These are phyloP conservation scores for Drosophila takahashii DNA, from an alignment of 1,140 invertebrate species.

Conservation along the genomic window DNA sequence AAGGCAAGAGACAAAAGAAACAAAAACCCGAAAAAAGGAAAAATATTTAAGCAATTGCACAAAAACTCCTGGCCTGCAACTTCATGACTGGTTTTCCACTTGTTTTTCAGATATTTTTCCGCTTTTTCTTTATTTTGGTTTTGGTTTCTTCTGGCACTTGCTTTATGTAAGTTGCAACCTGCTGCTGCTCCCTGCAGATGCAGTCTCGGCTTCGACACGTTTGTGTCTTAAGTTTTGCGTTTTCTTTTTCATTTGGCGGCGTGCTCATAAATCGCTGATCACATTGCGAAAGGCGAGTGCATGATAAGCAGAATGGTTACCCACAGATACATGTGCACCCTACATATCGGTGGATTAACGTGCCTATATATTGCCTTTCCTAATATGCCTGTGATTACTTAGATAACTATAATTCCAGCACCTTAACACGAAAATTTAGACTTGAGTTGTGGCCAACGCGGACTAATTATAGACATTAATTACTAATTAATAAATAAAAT, in stretches of 20 bases:
- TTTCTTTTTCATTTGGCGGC: constrained; percentile 54
- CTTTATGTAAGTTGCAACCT: constrained; percentile 70
- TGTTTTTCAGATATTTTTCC: constrained; percentile 16
- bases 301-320: constrained; percentile 68
- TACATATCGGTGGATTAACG: background rate
- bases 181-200: constrained; percentile 14
- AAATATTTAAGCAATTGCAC: constrained; percentile 40
- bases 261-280: constrained; percentile 28
- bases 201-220: constrained; percentile 47
- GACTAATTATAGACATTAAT: too few species aligned
- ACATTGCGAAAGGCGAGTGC: constrained; percentile 53
- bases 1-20: constrained; percentile 23
- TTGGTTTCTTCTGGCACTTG: constrained; percentile 38
- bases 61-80: constrained; percentile 42
- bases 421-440: too few species aligned
- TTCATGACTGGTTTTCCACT: constrained; percentile 58
- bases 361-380: background rate
- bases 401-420: background rate
- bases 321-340: constrained; percentile 6
- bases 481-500: too few species aligned
- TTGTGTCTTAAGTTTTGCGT: constrained; percentile 67
- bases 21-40: constrained; percentile 14
- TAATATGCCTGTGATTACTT: background rate
- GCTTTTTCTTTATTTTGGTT: constrained; percentile 30
- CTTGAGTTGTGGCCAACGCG: too few species aligned